Conservation (phyloP, 2,888 invertebrate species). For the Himalopsyche tibetana region DNA sequence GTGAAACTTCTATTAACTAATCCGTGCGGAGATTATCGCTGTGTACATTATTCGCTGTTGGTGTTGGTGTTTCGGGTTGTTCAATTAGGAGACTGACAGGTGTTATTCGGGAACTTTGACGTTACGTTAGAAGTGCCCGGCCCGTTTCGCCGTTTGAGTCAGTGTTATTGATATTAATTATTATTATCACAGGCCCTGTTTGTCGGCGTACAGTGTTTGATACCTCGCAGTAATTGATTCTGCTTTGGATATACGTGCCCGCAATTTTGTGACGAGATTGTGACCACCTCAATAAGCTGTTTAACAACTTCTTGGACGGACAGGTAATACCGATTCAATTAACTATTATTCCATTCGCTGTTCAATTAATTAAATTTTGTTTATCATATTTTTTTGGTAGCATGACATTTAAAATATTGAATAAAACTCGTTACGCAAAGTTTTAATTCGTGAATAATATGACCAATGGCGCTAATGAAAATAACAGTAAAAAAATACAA, state of each 20-base stretch:
- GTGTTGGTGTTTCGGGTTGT: constrained; percentile 24
- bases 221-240: constrained; percentile 2
- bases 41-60: constrained; percentile 6
- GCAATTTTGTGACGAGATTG: constrained; percentile 23
- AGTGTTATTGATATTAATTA: constrained; percentile 34
- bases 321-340: constrained; percentile 12
- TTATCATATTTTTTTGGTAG: too few species aligned
- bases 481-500: too few species aligned
- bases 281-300: constrained; percentile 30
- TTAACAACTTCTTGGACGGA: constrained; percentile 2
- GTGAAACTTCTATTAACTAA: not conserved
- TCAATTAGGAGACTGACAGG: constrained; percentile 18
- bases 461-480: too few species aligned
- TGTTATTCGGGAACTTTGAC: constrained; percentile 25
- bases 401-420: too few species aligned
- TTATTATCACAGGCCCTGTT: constrained; percentile 1
- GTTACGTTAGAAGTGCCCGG: not conserved
- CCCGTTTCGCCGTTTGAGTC: not conserved
- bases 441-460: too few species aligned
- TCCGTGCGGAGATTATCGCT: not conserved
- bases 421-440: too few species aligned
- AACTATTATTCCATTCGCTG: not conserved
- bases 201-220: constrained; percentile 20
- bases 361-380: too few species aligned
- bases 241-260: not conserved